Evolutionary conservation across 2,113 vertebrate genomes (phyloP).

Genomic region (Indicator maculatus): DNA sequence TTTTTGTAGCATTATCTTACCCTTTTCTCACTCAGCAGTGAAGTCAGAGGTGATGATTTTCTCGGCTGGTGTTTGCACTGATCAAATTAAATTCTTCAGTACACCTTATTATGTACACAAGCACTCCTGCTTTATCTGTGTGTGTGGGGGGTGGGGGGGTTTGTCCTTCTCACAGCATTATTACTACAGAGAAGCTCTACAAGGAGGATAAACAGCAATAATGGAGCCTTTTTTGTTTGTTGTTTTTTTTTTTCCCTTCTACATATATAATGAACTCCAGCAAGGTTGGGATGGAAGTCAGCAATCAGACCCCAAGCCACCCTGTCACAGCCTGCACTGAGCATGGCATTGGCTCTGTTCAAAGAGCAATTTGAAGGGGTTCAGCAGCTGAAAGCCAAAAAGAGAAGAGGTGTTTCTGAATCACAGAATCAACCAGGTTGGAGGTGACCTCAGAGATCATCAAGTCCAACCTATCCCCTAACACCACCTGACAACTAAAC

Average conservation of each 20-base stretch:
- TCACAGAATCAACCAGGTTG: too few relatives aligned
- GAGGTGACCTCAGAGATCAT: too few relatives aligned
- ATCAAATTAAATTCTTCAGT: constrained; percentile 20
- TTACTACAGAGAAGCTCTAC: not conserved
- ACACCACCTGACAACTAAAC: too few relatives aligned
- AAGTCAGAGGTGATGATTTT: constrained; percentile 19
- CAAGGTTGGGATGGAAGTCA: not conserved
- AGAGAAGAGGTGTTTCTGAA: not conserved
- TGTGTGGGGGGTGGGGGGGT: not conserved
- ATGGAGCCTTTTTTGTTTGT: not conserved
- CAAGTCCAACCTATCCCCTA: too few relatives aligned
- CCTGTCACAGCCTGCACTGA: not conserved
- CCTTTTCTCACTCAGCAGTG: constrained; percentile 1
- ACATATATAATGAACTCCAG: not conserved
- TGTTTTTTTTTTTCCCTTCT: not conserved
- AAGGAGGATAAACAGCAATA: not conserved
- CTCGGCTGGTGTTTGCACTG: constrained; percentile 1
- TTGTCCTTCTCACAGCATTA: not conserved
- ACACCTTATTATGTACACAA: not conserved
- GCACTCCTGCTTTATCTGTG: not conserved
- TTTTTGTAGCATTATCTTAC: not conserved
- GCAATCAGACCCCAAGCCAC: not conserved
- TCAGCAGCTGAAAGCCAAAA: not conserved
- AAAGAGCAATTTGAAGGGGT: not conserved
- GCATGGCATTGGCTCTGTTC: not conserved